Base-by-base conservation (phyloP, 2,797 vertebrate genomes). In the Danionella dracula region DNA sequence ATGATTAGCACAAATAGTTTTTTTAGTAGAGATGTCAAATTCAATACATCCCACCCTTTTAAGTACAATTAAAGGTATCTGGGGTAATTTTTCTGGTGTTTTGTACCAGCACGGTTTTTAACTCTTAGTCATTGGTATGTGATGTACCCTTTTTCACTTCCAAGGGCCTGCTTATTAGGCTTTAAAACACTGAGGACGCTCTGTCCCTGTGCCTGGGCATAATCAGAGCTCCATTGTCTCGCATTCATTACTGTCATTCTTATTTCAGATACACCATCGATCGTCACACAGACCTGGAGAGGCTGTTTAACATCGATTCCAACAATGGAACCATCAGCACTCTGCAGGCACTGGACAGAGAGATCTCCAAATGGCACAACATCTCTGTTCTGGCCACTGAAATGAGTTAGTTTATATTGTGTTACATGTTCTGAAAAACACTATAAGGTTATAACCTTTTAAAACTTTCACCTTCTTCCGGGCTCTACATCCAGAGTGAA, bases 291-390 rank as follows among this genome's bases (percentile, higher is more conserved):
- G 94, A 98, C 74, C 84, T 93, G 9, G 96, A 98, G 75, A 85
- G 91, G 73, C 85, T 94, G 79, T 99, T 99, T 80, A 93, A 88
- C 82, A 91, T 99, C 8, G 87, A 97, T 66, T 90, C 94, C 48
- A 90, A 88, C 74, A 99, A 97, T 12, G 97, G 97, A 16, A 97
- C 95, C 23, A 91, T 99, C 82, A 95, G 92, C 42, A 92, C 94
- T 1, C 80, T 93, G 63, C 95, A 95, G 72, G 65, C 90, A 0
- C 90, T 99, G 75, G 97, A 99, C 74, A 86, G 97, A 66, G 97
- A 99, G 81, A 92, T 91, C 64, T 91, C 87, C 66, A 91, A 93
- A 37, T 99, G 97, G 97, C 93, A 98, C 82, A 99, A 99, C 66
- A 92, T 99, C 73, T 94, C 94, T 0, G 77, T 99, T 64, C 90